Conservation (phyloP, 2,113 vertebrate species). For the Camelus dromedarius region DNA sequence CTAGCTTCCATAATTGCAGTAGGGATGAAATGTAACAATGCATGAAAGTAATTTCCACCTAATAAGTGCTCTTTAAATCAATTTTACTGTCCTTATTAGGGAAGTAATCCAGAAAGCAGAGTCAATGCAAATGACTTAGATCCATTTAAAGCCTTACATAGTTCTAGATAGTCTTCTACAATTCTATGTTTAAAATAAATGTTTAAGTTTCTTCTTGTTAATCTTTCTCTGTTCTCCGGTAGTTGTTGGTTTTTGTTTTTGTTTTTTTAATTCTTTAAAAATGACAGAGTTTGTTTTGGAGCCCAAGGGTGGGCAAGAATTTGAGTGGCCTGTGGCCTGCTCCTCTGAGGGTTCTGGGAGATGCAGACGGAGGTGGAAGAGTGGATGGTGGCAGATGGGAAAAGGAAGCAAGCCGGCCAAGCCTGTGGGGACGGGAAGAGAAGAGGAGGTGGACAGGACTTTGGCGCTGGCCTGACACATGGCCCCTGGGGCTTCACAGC, state of each 20-base stretch:
- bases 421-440: not conserved
- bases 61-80: conserved; percentile 37
- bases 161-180: not conserved
- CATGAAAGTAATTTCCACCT: conserved; percentile 5
- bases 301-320: not conserved
- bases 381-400: not conserved
- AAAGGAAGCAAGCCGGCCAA: not conserved
- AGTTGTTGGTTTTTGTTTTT: not conserved
- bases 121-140: conserved; percentile 15
- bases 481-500: not conserved
- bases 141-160: not conserved
- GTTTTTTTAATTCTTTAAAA: not conserved
- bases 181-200: not conserved
- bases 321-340: not conserved
- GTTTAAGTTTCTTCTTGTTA: not conserved
- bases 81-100: conserved; percentile 37
- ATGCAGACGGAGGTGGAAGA: not conserved
- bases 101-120: not conserved
- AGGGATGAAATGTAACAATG: not conserved
- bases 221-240: not conserved
- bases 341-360: not conserved
- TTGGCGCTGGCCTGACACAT: not conserved
- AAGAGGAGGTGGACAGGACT: not conserved
- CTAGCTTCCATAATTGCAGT: not conserved
- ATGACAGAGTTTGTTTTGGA: not conserved